These are phyloP conservation scores for Imbricaverruca yamaguchii DNA, from an alignment of 2,888 invertebrate genomes.

Conservation along the genomic window DNA sequence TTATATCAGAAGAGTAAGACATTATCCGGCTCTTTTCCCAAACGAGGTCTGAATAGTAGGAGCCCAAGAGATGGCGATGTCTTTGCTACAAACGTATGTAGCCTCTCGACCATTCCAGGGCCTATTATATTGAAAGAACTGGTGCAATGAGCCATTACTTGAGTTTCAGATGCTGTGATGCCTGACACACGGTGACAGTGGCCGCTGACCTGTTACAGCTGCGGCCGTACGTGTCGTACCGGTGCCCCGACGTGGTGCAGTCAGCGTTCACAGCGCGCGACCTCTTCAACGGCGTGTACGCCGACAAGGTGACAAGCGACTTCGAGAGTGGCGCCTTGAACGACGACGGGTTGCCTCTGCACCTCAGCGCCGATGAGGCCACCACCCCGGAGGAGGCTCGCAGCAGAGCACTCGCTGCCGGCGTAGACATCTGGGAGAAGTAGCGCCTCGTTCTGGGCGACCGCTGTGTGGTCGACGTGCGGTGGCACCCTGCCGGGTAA, in stretches of 20 bases:
- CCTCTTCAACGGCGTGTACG: constrained; percentile 72
- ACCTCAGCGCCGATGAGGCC: constrained; percentile 64
- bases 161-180: too few species aligned
- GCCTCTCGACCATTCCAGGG: too few species aligned
- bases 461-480: too few species aligned
- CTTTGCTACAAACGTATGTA: too few species aligned
- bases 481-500: too few species aligned
- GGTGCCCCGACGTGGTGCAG: constrained; percentile 63
- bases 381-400: constrained; percentile 64
- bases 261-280: constrained; percentile 74
- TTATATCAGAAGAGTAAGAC: too few species aligned
- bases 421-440: constrained; percentile 3
- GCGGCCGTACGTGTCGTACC: constrained; percentile 92
- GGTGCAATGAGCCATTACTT: too few species aligned
- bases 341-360: constrained; percentile 56
- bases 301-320: constrained; percentile 66
- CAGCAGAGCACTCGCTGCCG: constrained; percentile 23
- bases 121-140: too few species aligned
- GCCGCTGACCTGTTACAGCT: constrained; percentile 47
- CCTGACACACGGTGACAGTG: too few species aligned
- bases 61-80: too few species aligned
- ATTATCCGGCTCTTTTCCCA: too few species aligned
- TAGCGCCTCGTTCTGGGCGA: background rate
- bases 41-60: too few species aligned
- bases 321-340: constrained; percentile 62